Conservation (phyloP, 2,888 invertebrate genomes). For the Deilephila porcellus region DNA sequence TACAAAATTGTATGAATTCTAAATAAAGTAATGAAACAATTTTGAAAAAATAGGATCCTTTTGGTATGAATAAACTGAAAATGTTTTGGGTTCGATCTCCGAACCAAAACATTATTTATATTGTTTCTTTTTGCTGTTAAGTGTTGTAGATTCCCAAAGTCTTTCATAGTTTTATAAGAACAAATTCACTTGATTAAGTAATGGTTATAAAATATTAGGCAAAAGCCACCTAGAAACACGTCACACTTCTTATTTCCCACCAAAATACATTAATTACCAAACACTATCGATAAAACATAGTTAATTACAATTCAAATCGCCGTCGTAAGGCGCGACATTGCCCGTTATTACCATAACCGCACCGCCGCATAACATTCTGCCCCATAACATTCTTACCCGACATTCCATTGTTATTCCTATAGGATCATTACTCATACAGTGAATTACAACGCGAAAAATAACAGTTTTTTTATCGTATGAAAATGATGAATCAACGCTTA, state of each 20-base stretch:
- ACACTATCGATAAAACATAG: not conserved
- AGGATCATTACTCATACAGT: constrained; percentile 56
- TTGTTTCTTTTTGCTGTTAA: not conserved
- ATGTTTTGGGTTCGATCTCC: not conserved
- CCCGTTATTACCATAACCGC: constrained; percentile 16
- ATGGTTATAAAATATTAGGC: too few relatives aligned
- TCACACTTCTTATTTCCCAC: too few relatives aligned
- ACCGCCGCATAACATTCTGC: not conserved
- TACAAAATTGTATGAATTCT: too few relatives aligned
- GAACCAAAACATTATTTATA: not conserved
- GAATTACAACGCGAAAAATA: constrained; percentile 55
- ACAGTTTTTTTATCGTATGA: constrained; percentile 57
- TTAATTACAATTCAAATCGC: constrained; percentile 1
- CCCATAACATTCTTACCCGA: constrained; percentile 14
- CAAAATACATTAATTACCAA: not conserved
- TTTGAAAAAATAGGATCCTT: too few relatives aligned
- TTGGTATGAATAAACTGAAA: too few relatives aligned
- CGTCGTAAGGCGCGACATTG: not conserved
- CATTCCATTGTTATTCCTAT: constrained; percentile 35
- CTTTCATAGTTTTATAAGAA: not conserved
- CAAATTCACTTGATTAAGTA: too few relatives aligned
- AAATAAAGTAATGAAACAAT: too few relatives aligned
- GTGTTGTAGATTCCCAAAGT: not conserved
- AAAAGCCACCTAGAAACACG: too few relatives aligned
- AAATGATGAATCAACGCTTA: constrained; percentile 59